Evolutionary conservation across 2,113 vertebrate genomes (phyloP).

Genomic region (Raja brachyura): DNA sequence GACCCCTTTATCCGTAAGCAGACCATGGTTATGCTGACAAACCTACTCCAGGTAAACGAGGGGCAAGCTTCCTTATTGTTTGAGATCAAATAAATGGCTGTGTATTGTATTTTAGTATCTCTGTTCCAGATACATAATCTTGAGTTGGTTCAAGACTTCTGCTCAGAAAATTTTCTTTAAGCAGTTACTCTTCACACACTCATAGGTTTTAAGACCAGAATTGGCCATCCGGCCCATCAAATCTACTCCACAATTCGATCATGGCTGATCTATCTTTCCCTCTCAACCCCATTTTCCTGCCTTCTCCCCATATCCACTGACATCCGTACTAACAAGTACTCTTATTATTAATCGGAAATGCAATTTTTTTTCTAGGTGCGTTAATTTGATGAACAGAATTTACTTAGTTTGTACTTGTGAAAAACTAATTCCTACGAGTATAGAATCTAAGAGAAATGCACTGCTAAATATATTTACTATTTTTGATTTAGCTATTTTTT

Average conservation of each 20-base stretch:
- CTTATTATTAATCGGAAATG: neutral
- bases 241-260: too few species aligned
- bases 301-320: too few species aligned
- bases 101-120: neutral
- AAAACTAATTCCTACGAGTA: neutral
- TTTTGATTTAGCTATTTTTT: neutral
- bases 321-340: too few species aligned
- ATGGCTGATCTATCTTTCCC: too few species aligned
- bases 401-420: neutral
- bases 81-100: neutral
- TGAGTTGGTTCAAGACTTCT: neutral
- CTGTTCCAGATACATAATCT: neutral
- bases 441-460: neutral
- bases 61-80: neutral
- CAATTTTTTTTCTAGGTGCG: neutral
- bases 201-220: too few species aligned
- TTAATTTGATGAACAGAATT: neutral
- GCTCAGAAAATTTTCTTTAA: neutral
- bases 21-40: slow-evolving; percentile 82
- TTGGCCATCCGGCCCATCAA: too few species aligned
- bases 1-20: slow-evolving; percentile 77
- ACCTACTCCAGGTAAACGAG: slow-evolving; percentile 75
- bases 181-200: neutral
- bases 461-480: neutral
- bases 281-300: too few species aligned